Evolutionary conservation across 2,113 vertebrate genomes (phyloP).

Genomic region (Dasyornis broadbenti): DNA sequence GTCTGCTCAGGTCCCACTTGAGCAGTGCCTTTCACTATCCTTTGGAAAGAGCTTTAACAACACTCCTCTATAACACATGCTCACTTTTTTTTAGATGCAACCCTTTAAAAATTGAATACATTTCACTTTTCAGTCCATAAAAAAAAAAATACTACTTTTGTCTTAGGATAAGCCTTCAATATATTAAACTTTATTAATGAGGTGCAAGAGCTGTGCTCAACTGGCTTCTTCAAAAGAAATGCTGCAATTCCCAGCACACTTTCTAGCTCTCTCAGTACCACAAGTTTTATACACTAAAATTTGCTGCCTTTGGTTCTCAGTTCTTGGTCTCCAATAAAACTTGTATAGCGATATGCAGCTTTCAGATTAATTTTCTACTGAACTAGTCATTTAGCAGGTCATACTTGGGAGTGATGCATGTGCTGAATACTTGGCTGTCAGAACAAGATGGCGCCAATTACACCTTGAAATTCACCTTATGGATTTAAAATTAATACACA

Average conservation of each 20-base stretch:
- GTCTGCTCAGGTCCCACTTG: not conserved
- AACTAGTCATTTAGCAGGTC: not conserved
- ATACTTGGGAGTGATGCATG: not conserved
- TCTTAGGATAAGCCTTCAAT: not conserved
- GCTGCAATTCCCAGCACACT: not conserved
- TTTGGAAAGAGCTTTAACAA: not conserved
- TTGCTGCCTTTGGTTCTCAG: not conserved
- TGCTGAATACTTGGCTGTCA: not conserved
- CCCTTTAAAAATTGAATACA: not conserved
- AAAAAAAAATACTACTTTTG: not conserved
- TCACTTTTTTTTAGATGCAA: not conserved
- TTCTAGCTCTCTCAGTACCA: not conserved
- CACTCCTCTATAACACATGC: not conserved
- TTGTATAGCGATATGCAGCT: not conserved
- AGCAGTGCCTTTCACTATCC: not conserved
- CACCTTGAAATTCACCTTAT: not conserved
- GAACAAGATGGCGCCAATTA: not conserved
- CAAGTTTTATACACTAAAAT: not conserved
- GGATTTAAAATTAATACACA: not conserved
- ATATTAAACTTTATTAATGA: not conserved
- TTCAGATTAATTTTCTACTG: not conserved
- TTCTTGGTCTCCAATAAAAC: not conserved
- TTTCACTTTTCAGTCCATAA: not conserved
- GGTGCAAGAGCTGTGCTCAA: not conserved
- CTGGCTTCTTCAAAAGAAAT: not conserved